phyloP scores from a whole-genome alignment of 2,113 vertebrate genomes.

The Rhinopomastus cyanomelas region DNA sequence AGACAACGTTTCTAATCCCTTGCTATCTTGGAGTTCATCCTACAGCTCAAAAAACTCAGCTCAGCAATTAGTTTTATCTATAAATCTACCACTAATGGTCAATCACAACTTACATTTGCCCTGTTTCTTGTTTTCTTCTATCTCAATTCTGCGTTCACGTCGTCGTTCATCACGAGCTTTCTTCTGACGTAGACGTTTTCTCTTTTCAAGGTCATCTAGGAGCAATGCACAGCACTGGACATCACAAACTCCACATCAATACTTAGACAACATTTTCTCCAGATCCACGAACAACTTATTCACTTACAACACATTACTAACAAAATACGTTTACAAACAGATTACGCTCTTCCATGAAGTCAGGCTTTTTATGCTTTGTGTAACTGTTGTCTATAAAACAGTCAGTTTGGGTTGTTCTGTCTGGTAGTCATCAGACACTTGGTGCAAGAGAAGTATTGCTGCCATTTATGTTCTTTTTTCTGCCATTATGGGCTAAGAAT shows the following conservation, averaged over 20 bases:
- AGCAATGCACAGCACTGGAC: not conserved
- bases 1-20: not conserved
- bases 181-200: constrained; percentile 90
- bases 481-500: not conserved
- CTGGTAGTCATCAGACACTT: not conserved
- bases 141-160: constrained; percentile 92
- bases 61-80: not conserved
- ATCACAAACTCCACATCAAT: not conserved
- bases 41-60: not conserved
- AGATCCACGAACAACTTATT: not conserved
- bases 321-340: not conserved
- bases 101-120: constrained; percentile 86
- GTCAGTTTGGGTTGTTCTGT: not conserved
- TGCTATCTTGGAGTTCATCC: not conserved
- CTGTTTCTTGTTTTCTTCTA: constrained; percentile 97
- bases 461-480: not conserved
- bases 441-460: not conserved
- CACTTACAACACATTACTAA: not conserved
- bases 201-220: constrained; percentile 93
- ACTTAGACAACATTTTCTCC: not conserved
- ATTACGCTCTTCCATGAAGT: not conserved
- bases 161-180: constrained; percentile 94
- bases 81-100: not conserved
- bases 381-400: not conserved
- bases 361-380: not conserved